A percentile compares a stretch with the other conserved stretches of the same genome.
Evolutionary conservation across 1,140 invertebrate genomes (phyloP).

Genomic region (Pseudomyrmex concolor): DNA sequence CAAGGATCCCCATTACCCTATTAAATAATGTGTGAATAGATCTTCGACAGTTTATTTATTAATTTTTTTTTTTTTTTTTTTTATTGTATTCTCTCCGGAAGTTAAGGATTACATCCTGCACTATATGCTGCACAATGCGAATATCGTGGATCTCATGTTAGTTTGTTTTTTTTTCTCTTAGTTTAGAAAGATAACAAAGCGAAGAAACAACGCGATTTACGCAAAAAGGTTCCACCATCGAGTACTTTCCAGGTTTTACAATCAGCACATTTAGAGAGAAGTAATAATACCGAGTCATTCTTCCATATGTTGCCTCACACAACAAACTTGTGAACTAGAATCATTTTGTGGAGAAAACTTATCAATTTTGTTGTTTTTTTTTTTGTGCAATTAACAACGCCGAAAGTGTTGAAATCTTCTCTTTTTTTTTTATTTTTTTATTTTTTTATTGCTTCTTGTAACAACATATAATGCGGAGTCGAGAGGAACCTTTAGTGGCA

Average conservation of each 20-base stretch:
- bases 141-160: slow-evolving; percentile 23
- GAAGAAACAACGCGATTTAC: slow-evolving; percentile 23
- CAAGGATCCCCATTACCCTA: slow-evolving; percentile 70
- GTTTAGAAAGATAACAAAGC: slow-evolving; percentile 23
- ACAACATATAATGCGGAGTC: slow-evolving; percentile 67
- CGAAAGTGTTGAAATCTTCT: slow-evolving; percentile 30
- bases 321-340: slow-evolving; percentile 3
- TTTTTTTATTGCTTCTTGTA: slow-evolving; percentile 63
- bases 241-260: slow-evolving; percentile 6
- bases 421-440: slow-evolving; percentile 46
- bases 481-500: slow-evolving; percentile 73
- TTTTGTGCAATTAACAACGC: slow-evolving; percentile 49
- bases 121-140: slow-evolving; percentile 59
- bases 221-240: slow-evolving; percentile 30
- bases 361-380: background rate
- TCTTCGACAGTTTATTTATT: slow-evolving; percentile 26
- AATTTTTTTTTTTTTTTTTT: slow-evolving; percentile 9
- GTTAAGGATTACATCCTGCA: slow-evolving; percentile 49
- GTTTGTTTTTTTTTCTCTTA: no score
- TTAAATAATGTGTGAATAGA: slow-evolving; percentile 49
- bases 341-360: no score
- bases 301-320: slow-evolving; percentile 1
- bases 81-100: background rate
- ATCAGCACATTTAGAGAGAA: slow-evolving; percentile 15
- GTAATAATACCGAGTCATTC: background rate